Conservation (phyloP, 2,888 invertebrate genomes). For the Lasioglossum figueresi region DNA sequence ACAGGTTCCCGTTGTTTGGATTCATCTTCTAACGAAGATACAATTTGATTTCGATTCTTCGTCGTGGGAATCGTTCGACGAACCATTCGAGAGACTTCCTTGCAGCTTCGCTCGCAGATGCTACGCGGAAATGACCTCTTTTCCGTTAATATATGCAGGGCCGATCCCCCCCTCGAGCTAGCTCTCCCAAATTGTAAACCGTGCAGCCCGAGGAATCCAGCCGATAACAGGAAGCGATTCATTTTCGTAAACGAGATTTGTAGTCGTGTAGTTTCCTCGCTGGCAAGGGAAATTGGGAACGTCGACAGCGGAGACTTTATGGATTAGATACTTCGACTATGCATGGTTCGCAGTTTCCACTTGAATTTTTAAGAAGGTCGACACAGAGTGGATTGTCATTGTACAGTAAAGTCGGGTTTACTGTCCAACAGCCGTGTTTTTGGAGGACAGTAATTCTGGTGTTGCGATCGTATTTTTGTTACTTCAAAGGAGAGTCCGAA, state of each 20-base stretch:
- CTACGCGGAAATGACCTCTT: slow-evolving; percentile 41
- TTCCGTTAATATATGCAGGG: slow-evolving; percentile 20
- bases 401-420: no score
- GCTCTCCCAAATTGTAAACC: slow-evolving; percentile 33
- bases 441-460: no score
- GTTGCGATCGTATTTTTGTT: no score
- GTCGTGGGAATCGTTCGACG: neutral
- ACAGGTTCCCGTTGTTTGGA: neutral
- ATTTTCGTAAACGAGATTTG: neutral
- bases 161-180: slow-evolving; percentile 15
- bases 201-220: neutral
- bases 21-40: neutral
- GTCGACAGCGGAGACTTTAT: neutral
- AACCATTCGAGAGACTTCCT: slow-evolving; percentile 12
- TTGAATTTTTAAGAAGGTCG: neutral
- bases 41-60: slow-evolving; percentile 15
- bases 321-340: no score
- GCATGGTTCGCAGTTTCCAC: neutral
- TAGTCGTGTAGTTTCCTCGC: neutral
- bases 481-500: no score
- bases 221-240: neutral
- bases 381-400: no score
- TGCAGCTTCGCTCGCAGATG: slow-evolving; percentile 28
- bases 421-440: no score
- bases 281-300: neutral